Evolutionary conservation across 2,797 vertebrate species (phyloP).

Genomic region (Nasua narica): DNA sequence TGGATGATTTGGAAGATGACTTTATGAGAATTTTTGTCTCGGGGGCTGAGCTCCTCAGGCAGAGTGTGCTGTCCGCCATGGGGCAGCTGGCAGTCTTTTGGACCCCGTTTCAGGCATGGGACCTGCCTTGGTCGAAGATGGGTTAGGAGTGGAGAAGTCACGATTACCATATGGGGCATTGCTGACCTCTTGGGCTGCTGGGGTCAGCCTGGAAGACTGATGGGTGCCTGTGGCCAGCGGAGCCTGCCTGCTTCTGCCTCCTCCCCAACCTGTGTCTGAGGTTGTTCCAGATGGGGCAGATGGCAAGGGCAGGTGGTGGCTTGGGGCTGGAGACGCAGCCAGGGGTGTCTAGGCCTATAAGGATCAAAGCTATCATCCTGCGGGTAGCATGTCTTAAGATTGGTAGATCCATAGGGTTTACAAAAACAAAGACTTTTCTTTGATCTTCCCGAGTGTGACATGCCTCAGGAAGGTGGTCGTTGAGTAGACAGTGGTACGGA

Average conservation of each 20-base stretch:
- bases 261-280: background rate
- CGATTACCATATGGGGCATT: accelerated
- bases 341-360: background rate
- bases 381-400: background rate
- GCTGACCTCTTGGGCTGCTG: background rate
- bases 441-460: background rate
- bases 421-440: background rate
- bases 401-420: background rate
- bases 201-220: background rate
- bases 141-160: background rate
- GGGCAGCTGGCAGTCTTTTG: background rate
- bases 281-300: background rate
- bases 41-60: background rate
- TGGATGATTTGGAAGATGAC: background rate
- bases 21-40: background rate
- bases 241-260: background rate
- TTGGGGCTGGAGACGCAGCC: background rate
- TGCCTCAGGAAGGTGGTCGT: background rate
- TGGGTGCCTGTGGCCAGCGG: background rate
- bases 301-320: too few relatives aligned
- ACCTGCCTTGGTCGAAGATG: background rate
- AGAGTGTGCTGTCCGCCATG: background rate
- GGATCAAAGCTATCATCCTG: background rate
- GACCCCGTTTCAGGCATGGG: too few relatives aligned
- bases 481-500: background rate